Evolutionary conservation across 1,140 invertebrate species (phyloP), one percentile per base, ranked within the genome.

Genomic region (Scaptomyza graminum): DNA sequence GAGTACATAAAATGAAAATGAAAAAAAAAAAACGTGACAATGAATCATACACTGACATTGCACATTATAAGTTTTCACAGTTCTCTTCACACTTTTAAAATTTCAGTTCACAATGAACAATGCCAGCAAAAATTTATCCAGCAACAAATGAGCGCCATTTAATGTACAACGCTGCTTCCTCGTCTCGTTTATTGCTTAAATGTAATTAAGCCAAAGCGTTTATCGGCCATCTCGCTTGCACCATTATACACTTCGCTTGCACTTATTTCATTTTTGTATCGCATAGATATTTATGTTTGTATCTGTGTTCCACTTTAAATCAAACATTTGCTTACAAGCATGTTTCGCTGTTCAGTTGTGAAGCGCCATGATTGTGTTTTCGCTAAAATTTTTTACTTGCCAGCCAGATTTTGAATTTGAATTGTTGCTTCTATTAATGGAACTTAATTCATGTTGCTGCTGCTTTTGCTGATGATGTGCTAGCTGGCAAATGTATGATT

Each of bases 271-370:
- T 51, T 52, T 12, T 16, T 4, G 13, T 49, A 68, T 55, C 51
- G 44, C 18, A 49, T 47, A 74, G 51, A 79, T 79, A 68, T 51
- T 54, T 63, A 16, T 76, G 56, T 67, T n/a, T 39, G 46, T 74
- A 61, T 71, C 73, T 75, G 51, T 60, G 81, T 78, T 81, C 81
- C 70, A 87, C 62, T 82, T 73, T 43, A 41, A 44, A 50, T 70
- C 77, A 87, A 81, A 81, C 81, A 85, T 81, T 85, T 85, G 81
- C 81, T 85, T 85, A 85, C 81, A 85, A 85, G 77, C 81, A 87
- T 85, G 81, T 85, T 85, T 85, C 62, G 81, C 66, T 85, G 81
- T 83, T 70, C 37, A 49, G 34, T 37, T 46, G 25, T 12, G 51
- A 51, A 83, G 81, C 81, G 81, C 81, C 81, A 81, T 84, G 56